Percentiles rank a stretch among this genome's conserved stretches.
phyloP scores from a whole-genome alignment of 2,113 vertebrate genomes.

The Ameiurus melas region DNA sequence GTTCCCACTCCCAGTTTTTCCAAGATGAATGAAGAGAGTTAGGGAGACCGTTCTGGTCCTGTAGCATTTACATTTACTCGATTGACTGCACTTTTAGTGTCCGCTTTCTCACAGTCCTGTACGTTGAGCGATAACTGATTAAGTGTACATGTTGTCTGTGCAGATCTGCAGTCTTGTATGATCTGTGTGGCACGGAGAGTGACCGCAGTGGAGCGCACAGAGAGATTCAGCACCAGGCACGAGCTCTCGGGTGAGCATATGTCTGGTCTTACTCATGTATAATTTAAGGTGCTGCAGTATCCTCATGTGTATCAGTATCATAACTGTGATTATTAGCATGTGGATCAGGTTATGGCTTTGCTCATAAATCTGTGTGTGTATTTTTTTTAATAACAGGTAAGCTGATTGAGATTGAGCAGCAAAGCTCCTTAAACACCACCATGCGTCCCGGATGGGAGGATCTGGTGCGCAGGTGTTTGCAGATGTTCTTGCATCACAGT shows the following conservation, averaged over 20 bases:
- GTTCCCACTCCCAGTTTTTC: neutral
- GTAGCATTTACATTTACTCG: neutral
- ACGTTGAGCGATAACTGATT: neutral
- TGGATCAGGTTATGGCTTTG: neutral
- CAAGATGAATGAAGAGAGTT: neutral
- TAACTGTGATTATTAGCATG: neutral
- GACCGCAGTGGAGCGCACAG: slow-evolving; percentile 85
- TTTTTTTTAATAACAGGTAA: slow-evolving; percentile 78
- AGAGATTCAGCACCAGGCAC: slow-evolving; percentile 93
- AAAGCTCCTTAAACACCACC: slow-evolving; percentile 85
- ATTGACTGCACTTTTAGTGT: neutral
- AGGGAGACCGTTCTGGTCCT: neutral
- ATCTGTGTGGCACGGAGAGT: slow-evolving; percentile 95
- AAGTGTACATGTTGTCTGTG: slow-evolving; percentile 27
- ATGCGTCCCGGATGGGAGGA: slow-evolving; percentile 98
- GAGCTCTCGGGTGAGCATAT: slow-evolving; percentile 88
- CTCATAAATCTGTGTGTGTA: neutral
- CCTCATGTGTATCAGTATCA: neutral
- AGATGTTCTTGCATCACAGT: slow-evolving; percentile 90
- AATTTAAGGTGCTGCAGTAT: neutral
- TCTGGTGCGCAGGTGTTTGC: slow-evolving; percentile 89
- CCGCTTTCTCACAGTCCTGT: neutral
- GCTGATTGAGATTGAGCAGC: slow-evolving; percentile 91
- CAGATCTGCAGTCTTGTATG: slow-evolving; percentile 98
- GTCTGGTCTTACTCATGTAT: neutral